Conservation (phyloP, 2,797 vertebrate species). For the Pipistrellus pygmaeus region DNA sequence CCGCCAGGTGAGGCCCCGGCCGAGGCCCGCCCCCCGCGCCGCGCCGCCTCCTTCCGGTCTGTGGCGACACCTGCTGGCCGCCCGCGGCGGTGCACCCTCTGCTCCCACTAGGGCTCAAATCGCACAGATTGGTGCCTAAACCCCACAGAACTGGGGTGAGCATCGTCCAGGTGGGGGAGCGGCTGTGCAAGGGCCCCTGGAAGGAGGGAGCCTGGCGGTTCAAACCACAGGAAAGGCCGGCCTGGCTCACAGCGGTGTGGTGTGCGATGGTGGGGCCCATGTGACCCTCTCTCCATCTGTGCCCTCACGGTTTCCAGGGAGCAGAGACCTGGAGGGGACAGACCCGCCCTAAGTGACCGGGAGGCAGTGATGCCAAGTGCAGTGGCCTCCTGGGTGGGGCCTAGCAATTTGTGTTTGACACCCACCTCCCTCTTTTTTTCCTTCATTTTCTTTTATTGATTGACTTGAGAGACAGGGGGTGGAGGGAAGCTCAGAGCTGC, state of each 20-base stretch:
- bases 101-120: rapidly evolving
- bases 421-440: background rate
- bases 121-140: rapidly evolving
- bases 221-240: background rate
- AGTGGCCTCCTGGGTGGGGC: too few species aligned
- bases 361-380: background rate
- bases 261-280: too few species aligned
- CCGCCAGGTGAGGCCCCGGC: conserved; percentile 15
- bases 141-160: background rate
- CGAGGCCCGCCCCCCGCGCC: background rate
- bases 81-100: rapidly evolving
- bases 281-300: background rate
- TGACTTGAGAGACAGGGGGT: background rate
- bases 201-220: background rate
- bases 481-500: background rate
- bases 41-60: conserved; percentile 59
- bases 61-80: conserved; percentile 76
- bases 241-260: background rate
- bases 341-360: background rate
- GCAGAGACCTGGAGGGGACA: background rate
- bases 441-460: background rate
- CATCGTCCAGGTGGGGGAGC: background rate
- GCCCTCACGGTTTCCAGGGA: background rate
- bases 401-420: background rate
- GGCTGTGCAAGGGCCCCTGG: background rate